Conservation (phyloP, 2,888 invertebrate species). For the Stenoptilia bipunctidactyla region DNA sequence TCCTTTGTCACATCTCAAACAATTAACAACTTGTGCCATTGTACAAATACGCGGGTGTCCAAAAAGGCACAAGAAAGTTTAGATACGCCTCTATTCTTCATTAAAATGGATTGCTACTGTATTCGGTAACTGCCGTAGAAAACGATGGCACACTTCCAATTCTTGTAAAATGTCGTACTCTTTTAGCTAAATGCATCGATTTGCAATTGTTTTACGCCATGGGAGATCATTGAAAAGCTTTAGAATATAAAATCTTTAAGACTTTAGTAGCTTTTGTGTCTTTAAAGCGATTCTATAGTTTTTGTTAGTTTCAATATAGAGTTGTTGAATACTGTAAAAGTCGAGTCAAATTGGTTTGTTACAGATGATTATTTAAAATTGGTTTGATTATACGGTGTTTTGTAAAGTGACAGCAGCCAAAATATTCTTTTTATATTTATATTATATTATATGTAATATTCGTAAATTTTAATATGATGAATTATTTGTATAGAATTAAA, state of each 20-base stretch:
- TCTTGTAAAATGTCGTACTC: not conserved
- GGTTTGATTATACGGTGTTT: too few relatives aligned
- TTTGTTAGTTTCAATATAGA: not conserved
- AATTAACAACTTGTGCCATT: slow-evolving; percentile 2
- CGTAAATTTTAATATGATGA: too few relatives aligned
- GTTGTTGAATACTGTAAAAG: too few relatives aligned
- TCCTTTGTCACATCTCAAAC: not conserved
- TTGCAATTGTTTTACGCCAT: not conserved
- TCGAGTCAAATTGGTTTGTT: too few relatives aligned
- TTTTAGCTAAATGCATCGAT: not conserved
- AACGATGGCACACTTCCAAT: slow-evolving; percentile 25
- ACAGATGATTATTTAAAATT: too few relatives aligned
- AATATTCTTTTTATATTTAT: too few relatives aligned
- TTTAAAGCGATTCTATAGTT: not conserved
- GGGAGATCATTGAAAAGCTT: not conserved
- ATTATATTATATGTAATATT: too few relatives aligned
- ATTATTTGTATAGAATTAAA: too few relatives aligned
- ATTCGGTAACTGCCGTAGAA: slow-evolving; percentile 20
- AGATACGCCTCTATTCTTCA: slow-evolving; percentile 22
- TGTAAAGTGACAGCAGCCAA: too few relatives aligned
- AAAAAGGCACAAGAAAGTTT: slow-evolving; percentile 9
- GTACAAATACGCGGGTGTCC: slow-evolving; percentile 18
- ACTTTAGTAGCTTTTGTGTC: not conserved
- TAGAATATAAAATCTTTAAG: not conserved
- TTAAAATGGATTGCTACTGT: slow-evolving; percentile 43